These are phyloP conservation scores for Sander vitreus DNA, from an alignment of 2,113 vertebrate species.

Conservation along the genomic window DNA sequence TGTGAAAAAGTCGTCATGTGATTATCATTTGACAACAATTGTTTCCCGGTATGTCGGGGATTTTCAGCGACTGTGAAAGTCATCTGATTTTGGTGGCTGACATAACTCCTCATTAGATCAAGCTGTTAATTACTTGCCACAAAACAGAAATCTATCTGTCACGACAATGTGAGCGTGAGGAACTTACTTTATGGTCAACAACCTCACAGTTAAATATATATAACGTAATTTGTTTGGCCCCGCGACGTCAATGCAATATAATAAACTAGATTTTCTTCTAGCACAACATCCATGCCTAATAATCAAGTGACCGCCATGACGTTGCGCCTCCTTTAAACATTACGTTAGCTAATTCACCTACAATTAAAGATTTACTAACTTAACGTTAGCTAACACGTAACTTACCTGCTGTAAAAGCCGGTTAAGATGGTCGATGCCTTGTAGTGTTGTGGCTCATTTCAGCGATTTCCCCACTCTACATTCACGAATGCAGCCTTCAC, in stretches of 20 bases:
- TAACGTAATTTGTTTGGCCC: not conserved
- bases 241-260: no score
- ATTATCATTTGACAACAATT: constrained; percentile 59
- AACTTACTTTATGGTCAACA: not conserved
- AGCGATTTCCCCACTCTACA: not conserved
- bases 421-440: constrained; percentile 18
- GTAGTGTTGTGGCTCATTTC: constrained; percentile 47
- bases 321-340: not conserved
- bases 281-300: not conserved
- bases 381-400: not conserved
- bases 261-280: not conserved
- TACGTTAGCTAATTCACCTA: not conserved
- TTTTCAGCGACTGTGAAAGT: constrained; percentile 30
- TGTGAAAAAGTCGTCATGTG: constrained; percentile 63
- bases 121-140: not conserved
- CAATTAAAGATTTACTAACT: not conserved
- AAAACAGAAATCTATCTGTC: not conserved
- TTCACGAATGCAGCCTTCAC: not conserved
- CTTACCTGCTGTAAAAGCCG: constrained; percentile 9
- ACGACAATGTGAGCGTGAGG: not conserved
- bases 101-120: not conserved
- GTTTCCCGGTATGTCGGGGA: constrained; percentile 1
- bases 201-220: not conserved
- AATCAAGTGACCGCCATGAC: not conserved
- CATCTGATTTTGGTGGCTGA: constrained; percentile 36